phyloP scores from a whole-genome alignment of 2,797 vertebrate genomes.

The Scarus forsteni region DNA sequence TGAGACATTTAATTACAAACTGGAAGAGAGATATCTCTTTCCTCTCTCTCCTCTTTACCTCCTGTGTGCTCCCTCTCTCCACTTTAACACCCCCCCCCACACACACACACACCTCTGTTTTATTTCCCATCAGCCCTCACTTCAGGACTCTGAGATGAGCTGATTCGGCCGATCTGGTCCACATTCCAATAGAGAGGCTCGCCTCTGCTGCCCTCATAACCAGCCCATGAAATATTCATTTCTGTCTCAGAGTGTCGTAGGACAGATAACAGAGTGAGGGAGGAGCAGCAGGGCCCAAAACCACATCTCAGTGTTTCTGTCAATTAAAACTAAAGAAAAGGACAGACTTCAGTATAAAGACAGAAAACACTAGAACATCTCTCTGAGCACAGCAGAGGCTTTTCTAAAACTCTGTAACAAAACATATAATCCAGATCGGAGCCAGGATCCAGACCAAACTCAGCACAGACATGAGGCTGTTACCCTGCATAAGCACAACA shows the following conservation, averaged over 20 bases:
- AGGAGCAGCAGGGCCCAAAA: conserved; percentile 17
- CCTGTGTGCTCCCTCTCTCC: conserved; percentile 14
- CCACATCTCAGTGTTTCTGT: too few relatives aligned
- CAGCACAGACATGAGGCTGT: too few relatives aligned
- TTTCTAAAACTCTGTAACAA: too few relatives aligned
- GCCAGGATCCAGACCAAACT: too few relatives aligned
- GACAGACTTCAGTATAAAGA: too few relatives aligned
- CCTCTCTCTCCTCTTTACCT: conserved; percentile 54
- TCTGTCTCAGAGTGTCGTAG: conserved; percentile 75
- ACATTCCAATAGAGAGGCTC: conserved; percentile 73
- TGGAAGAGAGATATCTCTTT: conserved; percentile 75
- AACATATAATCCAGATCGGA: too few relatives aligned
- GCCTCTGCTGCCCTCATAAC: conserved; percentile 73
- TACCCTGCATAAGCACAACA: too few relatives aligned
- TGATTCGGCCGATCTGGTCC: conserved; percentile 68
- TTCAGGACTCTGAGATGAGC: conserved; percentile 69
- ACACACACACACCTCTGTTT: too few relatives aligned
- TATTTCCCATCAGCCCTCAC: conserved; percentile 62
- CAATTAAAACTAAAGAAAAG: too few relatives aligned
- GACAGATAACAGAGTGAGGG: conserved; percentile 71
- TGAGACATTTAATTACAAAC: conserved; percentile 88
- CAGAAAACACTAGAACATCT: too few relatives aligned
- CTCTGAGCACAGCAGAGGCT: too few relatives aligned
- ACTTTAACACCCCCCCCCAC: conserved; percentile 33
- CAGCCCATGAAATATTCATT: conserved; percentile 83